A percentile compares a stretch with the other conserved stretches of the same genome.
Conservation (phyloP, 1,140 invertebrate genomes). For the Procambarus virginalis region DNA sequence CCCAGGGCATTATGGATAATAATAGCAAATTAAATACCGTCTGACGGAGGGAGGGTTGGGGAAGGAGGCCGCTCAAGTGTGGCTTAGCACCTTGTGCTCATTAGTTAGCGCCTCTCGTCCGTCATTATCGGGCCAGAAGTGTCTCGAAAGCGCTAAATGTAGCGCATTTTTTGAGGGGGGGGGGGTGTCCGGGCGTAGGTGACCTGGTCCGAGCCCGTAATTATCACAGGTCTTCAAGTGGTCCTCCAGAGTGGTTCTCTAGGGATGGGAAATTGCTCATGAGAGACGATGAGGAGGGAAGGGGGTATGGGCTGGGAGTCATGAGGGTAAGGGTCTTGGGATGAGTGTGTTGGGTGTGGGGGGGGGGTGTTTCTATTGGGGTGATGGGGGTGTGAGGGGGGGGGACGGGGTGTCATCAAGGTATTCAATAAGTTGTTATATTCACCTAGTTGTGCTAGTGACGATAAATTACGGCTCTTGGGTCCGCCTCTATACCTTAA, state of each 20-base stretch:
- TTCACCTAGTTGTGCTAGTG: no score
- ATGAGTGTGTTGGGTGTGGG: not conserved
- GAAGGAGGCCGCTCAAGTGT: not conserved
- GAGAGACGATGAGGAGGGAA: no score
- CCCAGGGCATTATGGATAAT: conserved; percentile 40
- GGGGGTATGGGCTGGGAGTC: no score
- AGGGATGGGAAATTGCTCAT: not conserved
- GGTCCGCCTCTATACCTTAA: no score
- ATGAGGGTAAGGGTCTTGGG: no score
- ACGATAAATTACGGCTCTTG: no score
- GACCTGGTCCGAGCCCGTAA: conserved; percentile 17
- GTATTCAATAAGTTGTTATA: no score
- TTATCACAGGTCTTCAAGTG: conserved; percentile 14
- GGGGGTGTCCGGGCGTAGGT: not conserved
- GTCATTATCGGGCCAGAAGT: conserved; percentile 15
- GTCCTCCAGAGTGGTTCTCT: not conserved
- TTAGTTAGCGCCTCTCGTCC: conserved; percentile 41
- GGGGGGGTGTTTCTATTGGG: not conserved
- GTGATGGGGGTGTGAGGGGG: not conserved
- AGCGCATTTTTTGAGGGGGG: not conserved
- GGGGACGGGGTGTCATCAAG: not conserved
- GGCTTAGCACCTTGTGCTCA: conserved; percentile 21
- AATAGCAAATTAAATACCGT: conserved; percentile 41
- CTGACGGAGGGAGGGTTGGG: not conserved
- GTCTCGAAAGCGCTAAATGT: conserved; percentile 7